Percentiles rank a stretch among this genome's conserved stretches.
Evolutionary conservation across 2,797 vertebrate species (phyloP).

Genomic region (Columba guinea): DNA sequence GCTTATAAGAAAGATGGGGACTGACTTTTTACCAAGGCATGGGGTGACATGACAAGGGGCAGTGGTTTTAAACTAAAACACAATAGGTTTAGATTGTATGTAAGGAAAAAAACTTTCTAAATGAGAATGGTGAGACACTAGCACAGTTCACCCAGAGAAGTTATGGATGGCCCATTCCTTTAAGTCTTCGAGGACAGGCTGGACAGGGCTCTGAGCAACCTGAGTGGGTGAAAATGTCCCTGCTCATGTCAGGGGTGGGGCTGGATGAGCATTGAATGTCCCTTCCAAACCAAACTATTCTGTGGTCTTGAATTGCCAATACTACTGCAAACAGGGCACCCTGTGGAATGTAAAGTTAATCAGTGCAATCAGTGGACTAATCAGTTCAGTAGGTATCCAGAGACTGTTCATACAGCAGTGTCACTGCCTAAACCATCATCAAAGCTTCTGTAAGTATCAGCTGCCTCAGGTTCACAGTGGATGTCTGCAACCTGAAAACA

Average conservation of each 20-base stretch:
- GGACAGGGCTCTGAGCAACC: fast-evolving
- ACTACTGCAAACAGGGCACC: fast-evolving
- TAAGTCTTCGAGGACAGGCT: fast-evolving
- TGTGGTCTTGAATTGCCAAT: not conserved
- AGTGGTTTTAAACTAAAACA: not conserved
- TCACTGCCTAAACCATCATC: not conserved
- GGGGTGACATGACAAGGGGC: not conserved
- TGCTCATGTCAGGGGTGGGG: fast-evolving
- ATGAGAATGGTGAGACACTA: fast-evolving
- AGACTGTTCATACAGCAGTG: not conserved
- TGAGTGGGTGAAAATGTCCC: fast-evolving
- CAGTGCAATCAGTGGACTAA: not conserved
- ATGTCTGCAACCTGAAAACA: not conserved
- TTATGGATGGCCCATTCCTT: not conserved
- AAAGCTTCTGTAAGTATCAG: not conserved
- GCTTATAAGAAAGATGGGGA: not conserved
- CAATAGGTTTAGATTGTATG: not conserved
- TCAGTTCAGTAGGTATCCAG: not conserved
- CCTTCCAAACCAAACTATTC: no score
- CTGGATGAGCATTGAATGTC: no score
- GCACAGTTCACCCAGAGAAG: fast-evolving
- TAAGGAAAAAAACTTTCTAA: not conserved
- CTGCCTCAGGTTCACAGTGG: not conserved
- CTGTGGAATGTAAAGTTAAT: not conserved
- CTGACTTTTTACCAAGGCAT: not conserved